Conservation (phyloP, 2,888 invertebrate species). For the Selenia dentaria region DNA sequence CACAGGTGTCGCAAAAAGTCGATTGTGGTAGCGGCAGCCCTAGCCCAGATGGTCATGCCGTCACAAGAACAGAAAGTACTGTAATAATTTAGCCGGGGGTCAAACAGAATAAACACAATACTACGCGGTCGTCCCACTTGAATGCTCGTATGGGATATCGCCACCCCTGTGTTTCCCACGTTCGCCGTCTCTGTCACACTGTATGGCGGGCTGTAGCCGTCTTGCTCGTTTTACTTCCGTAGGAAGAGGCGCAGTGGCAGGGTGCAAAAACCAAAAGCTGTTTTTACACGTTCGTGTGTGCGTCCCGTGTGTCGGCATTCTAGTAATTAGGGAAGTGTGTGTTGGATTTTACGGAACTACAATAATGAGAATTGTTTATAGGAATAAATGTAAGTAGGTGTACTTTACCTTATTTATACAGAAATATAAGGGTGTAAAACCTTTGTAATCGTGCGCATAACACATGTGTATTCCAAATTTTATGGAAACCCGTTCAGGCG, state of each 20-base stretch:
- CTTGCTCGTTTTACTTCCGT: conserved; percentile 66
- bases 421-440: no score
- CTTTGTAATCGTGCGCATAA: no score
- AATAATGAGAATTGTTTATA: no score
- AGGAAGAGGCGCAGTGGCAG: conserved; percentile 57
- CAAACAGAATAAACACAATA: conserved; percentile 51
- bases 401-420: no score
- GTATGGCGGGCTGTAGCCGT: conserved; percentile 23
- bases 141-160: conserved; percentile 79
- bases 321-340: conserved; percentile 32
- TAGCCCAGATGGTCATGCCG: conserved; percentile 38
- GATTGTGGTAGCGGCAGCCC: conserved; percentile 34
- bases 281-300: conserved; percentile 75
- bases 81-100: conserved; percentile 35
- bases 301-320: conserved; percentile 64
- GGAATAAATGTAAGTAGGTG: no score
- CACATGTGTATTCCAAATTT: no score
- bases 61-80: conserved; percentile 34
- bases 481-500: no score
- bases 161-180: conserved; percentile 82
- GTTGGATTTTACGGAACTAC: conserved; percentile 22
- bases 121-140: conserved; percentile 60
- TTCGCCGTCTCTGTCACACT: conserved; percentile 52
- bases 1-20: conserved; percentile 54
- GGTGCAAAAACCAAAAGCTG: conserved; percentile 76